Evolutionary conservation across 2,888 invertebrate species (phyloP).

Genomic region (Ectemnius lituratus): DNA sequence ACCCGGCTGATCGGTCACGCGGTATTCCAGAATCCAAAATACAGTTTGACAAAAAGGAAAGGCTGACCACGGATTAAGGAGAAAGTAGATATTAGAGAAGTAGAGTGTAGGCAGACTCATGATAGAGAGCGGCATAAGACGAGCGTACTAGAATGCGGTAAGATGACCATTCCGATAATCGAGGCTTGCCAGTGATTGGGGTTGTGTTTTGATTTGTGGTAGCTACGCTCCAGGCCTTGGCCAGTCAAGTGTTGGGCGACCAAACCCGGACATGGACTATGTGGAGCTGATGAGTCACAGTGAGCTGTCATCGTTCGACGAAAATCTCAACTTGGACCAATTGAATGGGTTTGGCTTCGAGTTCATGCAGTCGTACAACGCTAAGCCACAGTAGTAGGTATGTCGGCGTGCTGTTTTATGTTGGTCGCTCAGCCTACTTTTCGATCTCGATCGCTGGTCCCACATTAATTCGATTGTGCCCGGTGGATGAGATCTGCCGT

Average conservation of each 20-base stretch:
- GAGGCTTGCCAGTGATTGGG: conserved; percentile 77
- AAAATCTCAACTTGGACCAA: conserved; percentile 75
- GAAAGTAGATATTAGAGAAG: conserved; percentile 5
- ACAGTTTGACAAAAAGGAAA: background rate
- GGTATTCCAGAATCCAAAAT: conserved; percentile 20
- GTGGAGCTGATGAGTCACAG: conserved; percentile 71
- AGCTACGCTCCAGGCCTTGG: conserved; percentile 77
- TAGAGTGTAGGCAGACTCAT: background rate
- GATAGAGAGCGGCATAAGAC: conserved; percentile 19
- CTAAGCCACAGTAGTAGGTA: conserved; percentile 74
- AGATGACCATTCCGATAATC: conserved; percentile 28
- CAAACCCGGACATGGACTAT: conserved; percentile 75
- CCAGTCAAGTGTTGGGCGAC: conserved; percentile 72
- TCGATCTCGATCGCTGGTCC: conserved; percentile 24
- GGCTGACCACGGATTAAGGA: conserved; percentile 1
- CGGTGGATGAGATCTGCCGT: conserved; percentile 26
- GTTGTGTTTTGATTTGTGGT: conserved; percentile 76
- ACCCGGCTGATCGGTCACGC: conserved; percentile 69
- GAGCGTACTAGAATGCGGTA: conserved; percentile 23
- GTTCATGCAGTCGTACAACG: conserved; percentile 72
- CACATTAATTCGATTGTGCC: conserved; percentile 16
- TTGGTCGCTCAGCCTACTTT: conserved; percentile 18
- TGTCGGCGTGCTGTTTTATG: conserved; percentile 34
- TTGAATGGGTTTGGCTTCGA: conserved; percentile 72
- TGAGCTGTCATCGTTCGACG: conserved; percentile 73